Conservation (phyloP, 2,888 invertebrate species). For the Nebria salina region DNA sequence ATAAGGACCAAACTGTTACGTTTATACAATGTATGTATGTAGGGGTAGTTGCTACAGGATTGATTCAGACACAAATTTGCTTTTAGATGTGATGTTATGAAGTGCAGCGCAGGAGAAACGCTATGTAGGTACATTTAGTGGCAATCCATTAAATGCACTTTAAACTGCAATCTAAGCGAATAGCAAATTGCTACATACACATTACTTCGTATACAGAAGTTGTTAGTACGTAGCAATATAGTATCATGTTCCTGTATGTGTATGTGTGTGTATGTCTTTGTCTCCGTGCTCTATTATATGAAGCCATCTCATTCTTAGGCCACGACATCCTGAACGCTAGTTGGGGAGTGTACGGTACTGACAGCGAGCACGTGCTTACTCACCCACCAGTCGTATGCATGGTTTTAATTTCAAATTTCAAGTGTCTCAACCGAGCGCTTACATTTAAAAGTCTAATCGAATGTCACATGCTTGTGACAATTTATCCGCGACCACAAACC, state of each 20-base stretch:
- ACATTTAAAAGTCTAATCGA: constrained; percentile 43
- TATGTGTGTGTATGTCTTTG: constrained; percentile 7
- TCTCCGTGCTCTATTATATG: constrained; percentile 8
- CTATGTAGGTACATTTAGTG: constrained; percentile 48
- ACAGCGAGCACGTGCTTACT: constrained; percentile 39
- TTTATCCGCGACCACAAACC: constrained; percentile 10
- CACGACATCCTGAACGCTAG: constrained; percentile 10
- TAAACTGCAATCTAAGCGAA: constrained; percentile 54
- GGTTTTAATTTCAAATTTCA: constrained; percentile 45
- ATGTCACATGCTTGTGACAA: constrained; percentile 29
- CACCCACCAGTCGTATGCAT: constrained; percentile 27
- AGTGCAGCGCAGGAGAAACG: constrained; percentile 22
- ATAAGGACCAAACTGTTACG: background rate
- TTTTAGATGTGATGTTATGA: constrained; percentile 27
- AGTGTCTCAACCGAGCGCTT: constrained; percentile 20
- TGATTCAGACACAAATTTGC: constrained; percentile 35
- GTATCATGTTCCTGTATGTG: background rate
- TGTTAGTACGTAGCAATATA: background rate
- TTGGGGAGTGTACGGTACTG: constrained; percentile 16
- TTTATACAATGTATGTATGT: background rate
- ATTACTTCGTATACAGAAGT: background rate
- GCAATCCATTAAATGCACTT: constrained; percentile 55
- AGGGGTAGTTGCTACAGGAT: background rate
- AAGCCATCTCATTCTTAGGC: constrained; percentile 25
- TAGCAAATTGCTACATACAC: constrained; percentile 53